Evolutionary conservation across 2,888 invertebrate genomes (phyloP).

Genomic region (Ernsta delagoae): DNA sequence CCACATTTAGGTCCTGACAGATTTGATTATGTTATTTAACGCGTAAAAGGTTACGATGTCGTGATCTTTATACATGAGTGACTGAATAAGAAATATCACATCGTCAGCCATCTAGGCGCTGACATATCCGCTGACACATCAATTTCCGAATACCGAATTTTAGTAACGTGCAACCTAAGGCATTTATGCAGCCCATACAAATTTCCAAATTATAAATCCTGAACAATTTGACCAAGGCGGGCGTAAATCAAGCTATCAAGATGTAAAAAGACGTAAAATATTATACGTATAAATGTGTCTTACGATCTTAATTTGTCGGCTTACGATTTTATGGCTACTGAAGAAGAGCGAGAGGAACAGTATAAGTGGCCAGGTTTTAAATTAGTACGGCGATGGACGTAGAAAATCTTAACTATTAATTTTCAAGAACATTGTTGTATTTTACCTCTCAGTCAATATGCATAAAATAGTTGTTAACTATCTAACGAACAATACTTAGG

Average conservation of each 20-base stretch:
- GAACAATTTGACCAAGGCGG: constrained; percentile 60
- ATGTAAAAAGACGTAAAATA: constrained; percentile 69
- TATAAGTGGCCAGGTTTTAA: constrained; percentile 62
- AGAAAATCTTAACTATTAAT: constrained; percentile 43
- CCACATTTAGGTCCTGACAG: constrained; percentile 21
- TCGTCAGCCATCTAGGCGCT: constrained; percentile 11
- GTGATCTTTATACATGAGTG: constrained; percentile 8
- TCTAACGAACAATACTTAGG: too few relatives aligned
- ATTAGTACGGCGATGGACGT: constrained; percentile 46
- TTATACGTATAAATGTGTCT: constrained; percentile 68
- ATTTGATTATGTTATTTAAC: constrained; percentile 27
- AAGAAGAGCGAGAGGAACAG: constrained; percentile 58
- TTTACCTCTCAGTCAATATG: too few relatives aligned
- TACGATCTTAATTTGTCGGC: constrained; percentile 63
- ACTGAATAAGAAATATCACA: constrained; percentile 12
- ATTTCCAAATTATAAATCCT: constrained; percentile 54
- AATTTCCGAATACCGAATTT: constrained; percentile 6
- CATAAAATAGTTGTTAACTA: too few relatives aligned
- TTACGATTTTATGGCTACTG: constrained; percentile 71
- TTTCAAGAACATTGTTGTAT: neutral
- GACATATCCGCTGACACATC: constrained; percentile 31
- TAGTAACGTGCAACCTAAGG: neutral
- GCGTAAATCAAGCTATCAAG: constrained; percentile 68
- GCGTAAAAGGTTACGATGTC: constrained; percentile 25
- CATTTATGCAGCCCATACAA: constrained; percentile 49